These are phyloP conservation scores for Oriolus oriolus DNA, from an alignment of 2,113 vertebrate genomes.

Conservation along the genomic window DNA sequence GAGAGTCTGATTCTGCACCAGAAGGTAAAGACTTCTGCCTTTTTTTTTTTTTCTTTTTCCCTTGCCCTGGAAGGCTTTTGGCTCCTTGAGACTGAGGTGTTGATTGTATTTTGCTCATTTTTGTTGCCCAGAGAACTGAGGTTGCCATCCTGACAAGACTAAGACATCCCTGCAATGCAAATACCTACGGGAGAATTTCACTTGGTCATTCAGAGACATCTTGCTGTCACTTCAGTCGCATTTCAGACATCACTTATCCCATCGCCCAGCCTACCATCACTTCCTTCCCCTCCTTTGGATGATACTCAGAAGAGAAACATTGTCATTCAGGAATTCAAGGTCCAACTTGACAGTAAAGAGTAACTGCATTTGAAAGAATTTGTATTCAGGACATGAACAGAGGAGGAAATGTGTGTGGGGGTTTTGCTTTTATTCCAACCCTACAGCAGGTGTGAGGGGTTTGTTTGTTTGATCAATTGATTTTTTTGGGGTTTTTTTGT, in stretches of 20 bases:
- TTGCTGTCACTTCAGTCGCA: background rate
- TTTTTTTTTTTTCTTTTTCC: no score
- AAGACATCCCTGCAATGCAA: background rate
- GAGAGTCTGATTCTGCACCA: background rate
- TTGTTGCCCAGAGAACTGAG: background rate
- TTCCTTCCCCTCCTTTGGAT: background rate
- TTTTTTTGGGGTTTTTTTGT: background rate
- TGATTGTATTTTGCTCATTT: background rate
- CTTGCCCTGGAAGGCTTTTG: background rate
- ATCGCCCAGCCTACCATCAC: background rate
- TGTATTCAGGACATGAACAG: conserved; percentile 4
- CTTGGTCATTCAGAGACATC: background rate
- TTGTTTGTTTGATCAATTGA: background rate
- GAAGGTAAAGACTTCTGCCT: background rate
- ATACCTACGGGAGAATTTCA: background rate
- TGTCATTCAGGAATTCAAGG: background rate
- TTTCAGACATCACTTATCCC: background rate
- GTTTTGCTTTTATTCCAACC: conserved; percentile 32
- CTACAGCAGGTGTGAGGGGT: background rate
- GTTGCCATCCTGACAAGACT: background rate
- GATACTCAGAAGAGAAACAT: background rate
- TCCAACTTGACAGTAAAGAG: background rate
- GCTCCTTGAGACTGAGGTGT: background rate
- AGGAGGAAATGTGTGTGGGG: background rate
- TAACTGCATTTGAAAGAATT: background rate